Conservation (phyloP, 23 tunicate genomes). For the Ciona savignyi region DNA sequence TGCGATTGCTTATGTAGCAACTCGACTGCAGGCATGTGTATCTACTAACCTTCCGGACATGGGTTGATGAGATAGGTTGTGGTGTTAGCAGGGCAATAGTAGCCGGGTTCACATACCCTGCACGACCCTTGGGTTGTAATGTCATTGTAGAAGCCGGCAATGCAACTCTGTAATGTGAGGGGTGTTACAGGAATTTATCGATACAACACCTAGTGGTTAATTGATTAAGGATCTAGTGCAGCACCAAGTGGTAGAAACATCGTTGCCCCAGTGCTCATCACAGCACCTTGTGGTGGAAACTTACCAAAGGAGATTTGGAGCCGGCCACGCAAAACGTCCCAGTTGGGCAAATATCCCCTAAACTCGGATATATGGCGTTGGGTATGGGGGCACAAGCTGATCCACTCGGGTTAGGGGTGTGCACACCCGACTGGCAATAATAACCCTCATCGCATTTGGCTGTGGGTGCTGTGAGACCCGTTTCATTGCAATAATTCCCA, state of each 20-base stretch:
- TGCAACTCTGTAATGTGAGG: slow-evolving; percentile 36
- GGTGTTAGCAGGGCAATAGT: slow-evolving; percentile 59
- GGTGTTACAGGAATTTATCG: too few species aligned
- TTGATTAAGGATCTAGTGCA: too few species aligned
- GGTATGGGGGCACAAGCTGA: slow-evolving; percentile 11
- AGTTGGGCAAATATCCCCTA: slow-evolving; percentile 75
- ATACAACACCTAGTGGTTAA: too few species aligned
- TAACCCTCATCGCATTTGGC: slow-evolving; percentile 52
- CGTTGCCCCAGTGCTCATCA: too few species aligned
- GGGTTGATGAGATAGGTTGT: slow-evolving; percentile 13
- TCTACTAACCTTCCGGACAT: slow-evolving; percentile 77
- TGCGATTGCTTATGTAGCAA: too few species aligned
- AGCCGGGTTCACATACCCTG: slow-evolving; percentile 53
- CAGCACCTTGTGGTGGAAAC: too few species aligned
- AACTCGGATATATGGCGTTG: slow-evolving; percentile 42
- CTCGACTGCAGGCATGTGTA: too few species aligned
- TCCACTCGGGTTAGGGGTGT: slow-evolving; percentile 39
- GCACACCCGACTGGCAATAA: slow-evolving; percentile 67
- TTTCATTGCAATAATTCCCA: slow-evolving; percentile 58
- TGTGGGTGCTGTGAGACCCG: slow-evolving; percentile 34
- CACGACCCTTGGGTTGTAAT: slow-evolving; percentile 25
- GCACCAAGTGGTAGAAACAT: too few species aligned
- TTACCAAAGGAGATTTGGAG: slow-evolving; percentile 34
- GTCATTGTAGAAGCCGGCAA: slow-evolving; percentile 71
- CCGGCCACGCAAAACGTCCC: slow-evolving; percentile 69